Evolutionary conservation across 2,888 invertebrate genomes (phyloP), one percentile per base, ranked within the genome.

Genomic region (Scrobipalpa costella): DNA sequence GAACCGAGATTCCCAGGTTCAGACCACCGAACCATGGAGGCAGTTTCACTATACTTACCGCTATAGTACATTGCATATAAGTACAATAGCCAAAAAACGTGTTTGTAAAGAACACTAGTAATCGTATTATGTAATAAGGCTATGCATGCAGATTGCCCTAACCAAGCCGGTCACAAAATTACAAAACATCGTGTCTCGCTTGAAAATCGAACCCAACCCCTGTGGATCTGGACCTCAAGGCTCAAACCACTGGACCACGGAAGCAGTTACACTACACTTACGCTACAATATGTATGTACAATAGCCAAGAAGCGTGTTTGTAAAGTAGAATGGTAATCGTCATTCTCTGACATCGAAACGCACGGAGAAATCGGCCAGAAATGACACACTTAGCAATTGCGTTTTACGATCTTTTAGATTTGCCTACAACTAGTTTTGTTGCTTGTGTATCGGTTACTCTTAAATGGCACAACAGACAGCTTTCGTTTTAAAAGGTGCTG

Each of bases 261-360:
- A n/a, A n/a, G n/a, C n/a, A n/a, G n/a, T n/a, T n/a, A n/a, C n/a
- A n/a, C n/a, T n/a, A n/a, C 3, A 40, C 40, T 38, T 38, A 38
- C 38, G 7, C 7, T 38, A 40, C 13, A 40, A 5, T n/a, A n/a
- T 40, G 27, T 21, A 19, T 49, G 19, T 27, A 55, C 52, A 55
- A 27, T 55, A 38, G 17, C 34, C 9, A 2, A 68, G 73, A 76
- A 73, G 76, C 77, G 73, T 78, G 78, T 81, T 79, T 82, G 78
- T 80, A 75, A 73, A 77, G 73, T 74, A 77, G 67, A 69, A 75
- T 78, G 33, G 77, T 78, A 78, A 81, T 83, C 81, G 79, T 83
- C 80, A 81, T 77, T 80, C 79, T 79, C 79, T 80, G 84, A 83
- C 84, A 81, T 83, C 81, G 76, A 80, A 80, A 78, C 76, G 75